Base-by-base conservation (phyloP, 2,113 vertebrate species). In the Rattus rattus region DNA sequence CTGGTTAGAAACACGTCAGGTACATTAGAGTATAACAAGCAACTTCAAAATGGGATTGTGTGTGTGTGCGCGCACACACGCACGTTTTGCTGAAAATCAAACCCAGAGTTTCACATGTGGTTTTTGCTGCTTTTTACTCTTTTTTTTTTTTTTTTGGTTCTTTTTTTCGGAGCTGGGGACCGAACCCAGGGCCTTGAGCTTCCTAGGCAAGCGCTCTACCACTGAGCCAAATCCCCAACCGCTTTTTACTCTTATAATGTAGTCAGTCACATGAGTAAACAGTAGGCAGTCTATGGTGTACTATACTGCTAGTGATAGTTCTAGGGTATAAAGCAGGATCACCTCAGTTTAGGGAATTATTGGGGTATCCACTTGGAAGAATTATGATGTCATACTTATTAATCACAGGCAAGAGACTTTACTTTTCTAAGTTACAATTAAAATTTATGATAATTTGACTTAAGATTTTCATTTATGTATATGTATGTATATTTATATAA, bases 351-450 rank as follows among this genome's bases (percentile, higher is more conserved):
- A 65, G 33, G 17, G 73, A 43, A 59, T 95, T 88, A 67, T 77
- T 67, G 7, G 52, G 39, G 7, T 67, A 86, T 20, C 73, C 30
- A 92, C 16, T 61, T 69, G 79, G 56, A 80, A 70, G 16, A 20
- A 3, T 72, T 87, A 28, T 90, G 72, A 36, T 90, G 13, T 91
- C 84, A 93, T 20, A 73, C 69, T 91, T 86, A 77, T 22, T 95
- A 72, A 94, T 39, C 22, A 39, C n/a, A 36, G 61, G 14, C 49
- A 80, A 75, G 13, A 94, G 85, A 69, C 80, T 91, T 69, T 47
- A 70, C 12, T 52, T 72, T 49, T 73, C 52, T 20, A 30, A 73
- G 49, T 24, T 49, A 88, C 70, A n/a, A 56, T 56, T 33, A 54
- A 88, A 54, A 73, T 26, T 73, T 73, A 73, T 59, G 28, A 13